phyloP scores from a whole-genome alignment of 2,113 vertebrate genomes.

The Machaerirhynchus nigripectus region DNA sequence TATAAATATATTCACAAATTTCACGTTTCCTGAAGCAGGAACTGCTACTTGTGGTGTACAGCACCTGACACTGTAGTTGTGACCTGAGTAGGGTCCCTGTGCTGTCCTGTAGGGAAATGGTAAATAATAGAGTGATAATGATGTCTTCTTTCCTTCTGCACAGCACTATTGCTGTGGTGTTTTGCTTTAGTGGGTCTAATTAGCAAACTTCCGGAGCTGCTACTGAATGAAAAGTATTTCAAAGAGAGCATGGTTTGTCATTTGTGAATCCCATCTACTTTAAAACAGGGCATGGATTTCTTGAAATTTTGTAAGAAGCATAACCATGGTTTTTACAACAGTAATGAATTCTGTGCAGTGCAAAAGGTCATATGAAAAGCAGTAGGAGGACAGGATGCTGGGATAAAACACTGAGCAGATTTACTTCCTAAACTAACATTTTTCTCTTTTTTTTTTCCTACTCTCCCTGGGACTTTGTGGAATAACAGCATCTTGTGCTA shows the following conservation, averaged over 20 bases:
- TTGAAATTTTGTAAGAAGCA: background rate
- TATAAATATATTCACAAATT: background rate
- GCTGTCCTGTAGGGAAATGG: background rate
- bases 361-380: slow-evolving; percentile 32
- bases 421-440: slow-evolving; percentile 38
- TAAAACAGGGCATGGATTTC: background rate
- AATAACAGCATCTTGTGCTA: slow-evolving; percentile 24
- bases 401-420: slow-evolving; percentile 35
- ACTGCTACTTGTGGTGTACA: background rate
- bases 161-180: background rate
- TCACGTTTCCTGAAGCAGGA: background rate
- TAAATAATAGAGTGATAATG: background rate
- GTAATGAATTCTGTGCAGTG: slow-evolving; percentile 13
- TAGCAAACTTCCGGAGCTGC: background rate
- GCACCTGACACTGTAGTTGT: background rate
- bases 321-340: background rate
- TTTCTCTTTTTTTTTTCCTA: background rate
- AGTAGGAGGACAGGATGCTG: slow-evolving; percentile 43
- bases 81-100: background rate
- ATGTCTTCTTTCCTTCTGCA: background rate
- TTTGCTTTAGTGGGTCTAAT: background rate
- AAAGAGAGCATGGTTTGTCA: background rate
- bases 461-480: background rate
- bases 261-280: background rate
- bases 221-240: background rate